These are phyloP conservation scores for Chelidonichthys spinosus DNA, from an alignment of 2,797 vertebrate genomes.

Conservation along the genomic window DNA sequence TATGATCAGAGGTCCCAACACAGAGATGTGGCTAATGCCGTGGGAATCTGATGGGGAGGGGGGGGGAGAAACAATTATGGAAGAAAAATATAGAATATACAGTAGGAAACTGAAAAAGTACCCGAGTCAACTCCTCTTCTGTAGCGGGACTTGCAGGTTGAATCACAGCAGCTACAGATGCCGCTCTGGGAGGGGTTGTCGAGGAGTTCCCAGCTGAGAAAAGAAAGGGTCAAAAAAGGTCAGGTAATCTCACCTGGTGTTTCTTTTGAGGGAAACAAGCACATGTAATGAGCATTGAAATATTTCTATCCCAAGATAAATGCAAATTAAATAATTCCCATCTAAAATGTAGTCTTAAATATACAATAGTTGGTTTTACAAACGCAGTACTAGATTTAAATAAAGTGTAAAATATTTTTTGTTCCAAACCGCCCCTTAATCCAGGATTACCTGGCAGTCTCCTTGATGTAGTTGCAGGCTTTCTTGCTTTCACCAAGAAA, in stretches of 20 bases:
- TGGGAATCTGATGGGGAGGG: constrained; percentile 39
- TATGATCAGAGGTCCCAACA: constrained; percentile 80
- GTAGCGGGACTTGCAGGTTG: constrained; percentile 54
- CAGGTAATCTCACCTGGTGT: too few relatives aligned
- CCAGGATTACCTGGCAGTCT: constrained; percentile 66
- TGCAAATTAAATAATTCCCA: too few relatives aligned
- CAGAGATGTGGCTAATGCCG: constrained; percentile 52
- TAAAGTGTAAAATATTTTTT: too few relatives aligned
- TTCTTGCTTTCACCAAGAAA: constrained; percentile 66
- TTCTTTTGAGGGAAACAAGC: too few relatives aligned
- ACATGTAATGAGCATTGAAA: too few relatives aligned
- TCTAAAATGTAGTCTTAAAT: too few relatives aligned
- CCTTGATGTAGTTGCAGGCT: constrained; percentile 82
- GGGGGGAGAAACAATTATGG: background rate
- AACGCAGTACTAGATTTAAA: too few relatives aligned
- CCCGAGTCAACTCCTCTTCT: constrained; percentile 55
- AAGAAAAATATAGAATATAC: background rate
- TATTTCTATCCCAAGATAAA: too few relatives aligned
- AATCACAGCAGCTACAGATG: constrained; percentile 84
- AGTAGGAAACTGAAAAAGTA: constrained; percentile 13
- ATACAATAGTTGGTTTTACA: too few relatives aligned
- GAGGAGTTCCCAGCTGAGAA: constrained; percentile 81
- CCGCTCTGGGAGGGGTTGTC: constrained; percentile 71
- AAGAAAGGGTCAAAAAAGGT: background rate
- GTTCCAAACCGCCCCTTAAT: too few relatives aligned